phyloP scores from a whole-genome alignment of 2,888 invertebrate genomes.

The Gryllus longicercus region DNA sequence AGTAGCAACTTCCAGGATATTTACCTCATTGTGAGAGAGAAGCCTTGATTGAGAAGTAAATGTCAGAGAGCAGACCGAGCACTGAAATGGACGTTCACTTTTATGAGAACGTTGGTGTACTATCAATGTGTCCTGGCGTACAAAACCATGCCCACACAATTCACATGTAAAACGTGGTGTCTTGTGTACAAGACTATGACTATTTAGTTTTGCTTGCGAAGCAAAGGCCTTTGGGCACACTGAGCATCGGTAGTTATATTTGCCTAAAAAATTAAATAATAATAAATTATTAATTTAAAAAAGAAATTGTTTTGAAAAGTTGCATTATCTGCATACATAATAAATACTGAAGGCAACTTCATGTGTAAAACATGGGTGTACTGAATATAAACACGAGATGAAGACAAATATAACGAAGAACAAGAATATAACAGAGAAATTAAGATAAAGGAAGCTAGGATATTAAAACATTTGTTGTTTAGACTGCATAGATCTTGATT shows the following conservation, averaged over 20 bases:
- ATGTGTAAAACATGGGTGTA: no score
- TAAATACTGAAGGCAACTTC: no score
- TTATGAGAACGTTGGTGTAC: constrained; percentile 25
- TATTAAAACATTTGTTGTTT: no score
- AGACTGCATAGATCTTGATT: no score
- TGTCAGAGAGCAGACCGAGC: constrained; percentile 22
- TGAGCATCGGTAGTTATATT: constrained; percentile 26
- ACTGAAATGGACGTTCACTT: constrained; percentile 24
- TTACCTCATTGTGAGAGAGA: constrained; percentile 29
- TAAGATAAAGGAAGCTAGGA: no score
- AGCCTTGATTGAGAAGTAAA: constrained; percentile 27
- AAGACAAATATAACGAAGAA: no score
- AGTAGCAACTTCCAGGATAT: not conserved
- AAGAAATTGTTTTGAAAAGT: no score
- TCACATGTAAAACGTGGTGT: constrained; percentile 27
- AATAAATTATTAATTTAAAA: not conserved
- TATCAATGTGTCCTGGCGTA: constrained; percentile 27
- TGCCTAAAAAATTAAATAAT: constrained; percentile 19
- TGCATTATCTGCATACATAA: no score
- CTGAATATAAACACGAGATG: no score
- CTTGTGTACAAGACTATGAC: constrained; percentile 26
- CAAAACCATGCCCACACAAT: constrained; percentile 26
- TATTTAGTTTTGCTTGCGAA: constrained; percentile 26
- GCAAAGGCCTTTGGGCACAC: constrained; percentile 27
- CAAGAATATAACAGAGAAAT: no score